Evolutionary conservation across 2,888 invertebrate species (phyloP), one percentile per base, ranked within the genome.

Genomic region (Melanotus villosus): DNA sequence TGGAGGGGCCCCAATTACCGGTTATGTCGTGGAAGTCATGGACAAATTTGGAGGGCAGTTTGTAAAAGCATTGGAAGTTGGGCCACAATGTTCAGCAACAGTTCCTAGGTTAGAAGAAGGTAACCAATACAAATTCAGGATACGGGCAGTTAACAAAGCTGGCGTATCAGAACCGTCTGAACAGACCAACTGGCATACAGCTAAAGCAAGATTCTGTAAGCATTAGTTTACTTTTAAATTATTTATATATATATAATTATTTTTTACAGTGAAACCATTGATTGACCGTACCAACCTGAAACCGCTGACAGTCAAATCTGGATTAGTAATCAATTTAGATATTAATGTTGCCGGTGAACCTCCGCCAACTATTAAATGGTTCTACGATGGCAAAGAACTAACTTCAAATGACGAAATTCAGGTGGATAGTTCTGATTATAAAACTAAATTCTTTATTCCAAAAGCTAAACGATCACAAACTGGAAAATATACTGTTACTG

Each of bases 71-170:
- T 92, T 90, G 0, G 96, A 96, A 85, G 90, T 95, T 50, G 97
- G 96, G 62, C 93, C 94, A 69, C 86, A 91, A 64, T 95, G 94
- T 82, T 92, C 92, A 78, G 98, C 96, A 23, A 92, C 93, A 6
- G 97, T 99, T 0, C 93, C 93, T 0, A 93, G 93, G 84, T 86
- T 98, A 78, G 95, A 96, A 80, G 96, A 97, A 85, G 97, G 97
- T 16, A 96, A 96, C 84, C 96, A 97, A 80, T 98, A 98, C 83
- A 97, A 98, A 84, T 98, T 98, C 89, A 88, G 97, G 32, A 90
- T 97, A 1, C 89, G 94, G n/a, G 99, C 99, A 16, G 86, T 98
- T 10, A 99, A 99, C 86, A 96, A 97, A 86, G 97, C 97, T 47
- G 99, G 99, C 0, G 92, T 91, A 41, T 96, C 96, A 0, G 95